phyloP scores from a whole-genome alignment of 2,888 invertebrate genomes.

The Drosophila rellima region DNA sequence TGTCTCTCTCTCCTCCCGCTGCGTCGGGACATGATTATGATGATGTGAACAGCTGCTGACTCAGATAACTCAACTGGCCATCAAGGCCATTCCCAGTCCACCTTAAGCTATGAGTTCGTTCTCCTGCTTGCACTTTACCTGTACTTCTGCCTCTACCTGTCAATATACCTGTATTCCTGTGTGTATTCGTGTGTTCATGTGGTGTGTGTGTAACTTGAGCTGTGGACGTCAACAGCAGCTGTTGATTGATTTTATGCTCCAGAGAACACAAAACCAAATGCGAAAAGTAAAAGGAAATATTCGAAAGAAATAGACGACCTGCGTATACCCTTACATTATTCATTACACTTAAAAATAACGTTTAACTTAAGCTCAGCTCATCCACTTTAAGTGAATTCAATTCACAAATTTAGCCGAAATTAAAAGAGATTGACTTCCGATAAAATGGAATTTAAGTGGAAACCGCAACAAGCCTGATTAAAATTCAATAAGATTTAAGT shows the following conservation, averaged over 20 bases:
- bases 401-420: no score
- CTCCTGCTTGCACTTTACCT: slow-evolving; percentile 14
- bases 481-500: no score
- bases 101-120: background rate
- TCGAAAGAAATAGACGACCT: slow-evolving; percentile 9
- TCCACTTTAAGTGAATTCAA: no score
- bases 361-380: no score
- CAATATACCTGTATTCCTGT: background rate
- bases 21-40: background rate
- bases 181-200: background rate
- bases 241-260: slow-evolving; percentile 74
- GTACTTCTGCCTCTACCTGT: slow-evolving; percentile 7
- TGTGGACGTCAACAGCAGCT: slow-evolving; percentile 54
- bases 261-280: slow-evolving; percentile 47
- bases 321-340: background rate
- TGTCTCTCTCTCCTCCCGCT: background rate
- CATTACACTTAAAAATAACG: no score
- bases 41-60: slow-evolving; percentile 9
- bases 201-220: slow-evolving; percentile 59
- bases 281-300: slow-evolving; percentile 40
- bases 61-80: background rate
- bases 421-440: no score
- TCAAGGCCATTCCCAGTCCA: slow-evolving; percentile 6
- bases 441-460: no score
- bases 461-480: no score